Base-by-base conservation (phyloP, 2,888 invertebrate species). In the Troides helena region DNA sequence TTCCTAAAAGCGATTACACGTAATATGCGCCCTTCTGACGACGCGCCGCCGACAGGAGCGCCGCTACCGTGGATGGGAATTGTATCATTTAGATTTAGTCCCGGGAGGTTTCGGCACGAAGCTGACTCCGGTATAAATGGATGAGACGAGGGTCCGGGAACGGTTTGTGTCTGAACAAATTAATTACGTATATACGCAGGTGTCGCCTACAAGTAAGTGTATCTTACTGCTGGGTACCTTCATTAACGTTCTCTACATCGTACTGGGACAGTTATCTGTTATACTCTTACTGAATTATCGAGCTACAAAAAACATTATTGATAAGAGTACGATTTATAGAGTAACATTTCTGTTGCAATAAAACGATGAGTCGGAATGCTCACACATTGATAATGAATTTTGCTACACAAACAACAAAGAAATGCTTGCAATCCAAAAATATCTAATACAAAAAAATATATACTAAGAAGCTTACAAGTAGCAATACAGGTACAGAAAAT, bases 61-160 rank as follows among this genome's bases (percentile, higher is more conserved):
- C 43, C 67, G 57, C 30, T 46, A 68, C 63, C 50, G 25, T 59
- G 43, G 59, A 63, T 46, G 67, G 68, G 70, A 70, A 62, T 66
- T 66, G 69, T 69, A 69, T 69, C 67, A 70, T 70, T 70, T 70
- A 63, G 70, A 70, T 67, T 70, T 59, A 63, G 66, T 69, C 69
- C 25, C 62, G 5, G 23, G 62, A 62, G 62, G 65, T 62, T 46
- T 62, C 30, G n/a, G 30, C 36, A 39, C 58, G 58, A 62, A 57
- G 59, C 69, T 58, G 61, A 53, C 30, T 61, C 25, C 56, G 60
- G 69, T 65, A 62, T 69, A 69, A 69, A 69, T 65, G 65, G 65
- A 69, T 69, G 46, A 62, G 65, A 36, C 65, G 69, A 59, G 59
- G 63, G 64, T 63, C n/a, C 60, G 53, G 21, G 56, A 64, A 64